Base-by-base conservation (phyloP, 2,888 invertebrate species). In the Syrista parreyssii region DNA sequence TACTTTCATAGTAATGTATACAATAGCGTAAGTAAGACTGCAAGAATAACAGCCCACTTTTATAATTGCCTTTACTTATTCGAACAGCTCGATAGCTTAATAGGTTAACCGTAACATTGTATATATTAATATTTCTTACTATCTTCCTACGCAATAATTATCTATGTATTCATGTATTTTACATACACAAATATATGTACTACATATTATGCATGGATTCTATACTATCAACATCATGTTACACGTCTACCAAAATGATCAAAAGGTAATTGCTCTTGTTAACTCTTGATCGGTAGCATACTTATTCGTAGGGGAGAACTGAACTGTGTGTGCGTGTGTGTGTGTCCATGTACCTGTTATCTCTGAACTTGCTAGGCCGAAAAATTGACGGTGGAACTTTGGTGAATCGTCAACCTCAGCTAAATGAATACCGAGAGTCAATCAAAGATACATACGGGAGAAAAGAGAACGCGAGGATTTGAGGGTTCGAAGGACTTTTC, bases 11-110 rank as follows among this genome's bases (percentile, higher is more conserved):
- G 82, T 83, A 85, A 84, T 81, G 84, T 84, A 75, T 86, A 84
- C 84, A 86, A 86, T 86, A 85, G 85, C 84, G 84, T 86, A 84
- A 68, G 77, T 75, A 32, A 82, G 80, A 84, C 83, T 84, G 82
- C 80, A 81, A 75, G 80, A 78, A 76, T 79, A 79, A 79, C 77
- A 76, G 73, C 68, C 76, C 79, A 75, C 79, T 77, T 75, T 75
- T 80, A 75, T 55, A 81, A 81, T 79, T 81, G 79, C 81, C 80
- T 83, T 81, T 75, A 78, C 81, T 82, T 83, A 83, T 80, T 82
- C 77, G 78, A 82, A 75, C 81, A 82, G 23, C 40, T 40, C 23
- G 2, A 40, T 40, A 40, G 40, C 9, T 55, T 23, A 55, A 55
- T 55, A 55, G 80, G 79, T 79, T 81, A 82, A 79, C 79, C 78